A percentile compares a stretch with the other conserved stretches of the same genome.
These are phyloP conservation scores for Epizoanthus fatuus DNA, from an alignment of 92 coral and sea anemone genomes.

Conservation along the genomic window DNA sequence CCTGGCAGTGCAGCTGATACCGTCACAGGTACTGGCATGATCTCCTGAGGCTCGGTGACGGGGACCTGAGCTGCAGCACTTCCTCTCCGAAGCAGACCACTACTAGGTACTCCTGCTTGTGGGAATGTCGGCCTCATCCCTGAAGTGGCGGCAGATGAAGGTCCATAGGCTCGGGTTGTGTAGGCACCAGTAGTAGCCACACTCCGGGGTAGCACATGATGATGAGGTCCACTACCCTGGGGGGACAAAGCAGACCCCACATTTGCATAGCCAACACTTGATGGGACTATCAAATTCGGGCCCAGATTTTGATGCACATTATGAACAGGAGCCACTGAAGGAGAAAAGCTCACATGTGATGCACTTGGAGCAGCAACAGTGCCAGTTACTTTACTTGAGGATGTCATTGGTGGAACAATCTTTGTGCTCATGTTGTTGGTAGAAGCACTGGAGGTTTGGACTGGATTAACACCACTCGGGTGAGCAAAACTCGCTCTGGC, in stretches of 20 bases:
- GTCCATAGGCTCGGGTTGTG: not conserved
- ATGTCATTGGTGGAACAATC: not conserved
- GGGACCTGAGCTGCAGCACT: constrained; percentile 14
- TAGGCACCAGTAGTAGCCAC: not conserved
- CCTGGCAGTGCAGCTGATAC: not conserved
- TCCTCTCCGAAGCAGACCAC: constrained; percentile 27
- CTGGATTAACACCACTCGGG: not conserved
- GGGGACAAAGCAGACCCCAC: not conserved
- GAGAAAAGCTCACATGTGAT: not conserved
- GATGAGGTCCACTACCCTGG: not conserved
- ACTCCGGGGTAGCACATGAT: not conserved
- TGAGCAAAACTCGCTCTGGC: constrained; percentile 21
- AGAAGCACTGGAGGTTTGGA: not conserved
- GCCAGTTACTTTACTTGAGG: constrained; percentile 6
- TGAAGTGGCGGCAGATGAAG: not conserved
- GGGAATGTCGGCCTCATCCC: not conserved
- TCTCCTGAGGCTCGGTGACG: not conserved
- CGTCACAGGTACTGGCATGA: not conserved
- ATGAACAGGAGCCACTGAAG: constrained; percentile 9
- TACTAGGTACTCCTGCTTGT: not conserved
- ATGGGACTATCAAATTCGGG: not conserved
- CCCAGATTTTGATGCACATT: not conserved
- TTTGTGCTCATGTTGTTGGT: not conserved
- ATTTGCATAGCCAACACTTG: not conserved
- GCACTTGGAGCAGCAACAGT: not conserved